These are phyloP conservation scores for Chiroxiphia lanceolata DNA, from an alignment of 2,797 vertebrate species.

Conservation along the genomic window DNA sequence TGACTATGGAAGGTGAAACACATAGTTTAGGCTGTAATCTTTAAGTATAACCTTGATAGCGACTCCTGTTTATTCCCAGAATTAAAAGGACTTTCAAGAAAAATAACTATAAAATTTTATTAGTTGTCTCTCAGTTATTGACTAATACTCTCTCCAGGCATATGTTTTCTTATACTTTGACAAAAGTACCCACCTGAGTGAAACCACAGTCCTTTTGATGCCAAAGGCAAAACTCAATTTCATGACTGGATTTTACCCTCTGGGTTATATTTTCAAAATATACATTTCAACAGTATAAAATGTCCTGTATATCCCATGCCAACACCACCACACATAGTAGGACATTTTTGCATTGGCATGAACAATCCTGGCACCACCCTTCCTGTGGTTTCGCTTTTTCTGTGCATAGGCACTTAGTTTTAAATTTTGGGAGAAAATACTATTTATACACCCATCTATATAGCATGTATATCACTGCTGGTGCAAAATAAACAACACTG, in stretches of 20 bases:
- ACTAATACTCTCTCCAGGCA: not conserved
- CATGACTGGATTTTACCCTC: constrained; percentile 3
- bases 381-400: constrained; percentile 53
- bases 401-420: not conserved
- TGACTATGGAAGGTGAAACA: not conserved
- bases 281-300: constrained; percentile 30
- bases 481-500: not conserved
- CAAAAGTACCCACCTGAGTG: not conserved
- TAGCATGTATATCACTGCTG: not conserved
- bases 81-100: not conserved
- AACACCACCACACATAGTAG: not conserved
- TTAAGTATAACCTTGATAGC: not conserved
- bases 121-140: not conserved
- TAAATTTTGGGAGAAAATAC: not conserved
- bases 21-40: not conserved
- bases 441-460: not conserved
- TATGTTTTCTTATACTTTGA: not conserved
- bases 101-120: constrained; percentile 9
- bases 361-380: constrained; percentile 21
- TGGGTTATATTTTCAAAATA: constrained; percentile 15
- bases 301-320: not conserved
- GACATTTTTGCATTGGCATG: constrained; percentile 32
- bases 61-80: not conserved
- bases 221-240: constrained; percentile 12
- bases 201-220: not conserved